Evolutionary conservation across 2,797 vertebrate genomes (phyloP), one percentile per base, ranked within the genome.

Genomic region (Hypotaenidia philippensis): DNA sequence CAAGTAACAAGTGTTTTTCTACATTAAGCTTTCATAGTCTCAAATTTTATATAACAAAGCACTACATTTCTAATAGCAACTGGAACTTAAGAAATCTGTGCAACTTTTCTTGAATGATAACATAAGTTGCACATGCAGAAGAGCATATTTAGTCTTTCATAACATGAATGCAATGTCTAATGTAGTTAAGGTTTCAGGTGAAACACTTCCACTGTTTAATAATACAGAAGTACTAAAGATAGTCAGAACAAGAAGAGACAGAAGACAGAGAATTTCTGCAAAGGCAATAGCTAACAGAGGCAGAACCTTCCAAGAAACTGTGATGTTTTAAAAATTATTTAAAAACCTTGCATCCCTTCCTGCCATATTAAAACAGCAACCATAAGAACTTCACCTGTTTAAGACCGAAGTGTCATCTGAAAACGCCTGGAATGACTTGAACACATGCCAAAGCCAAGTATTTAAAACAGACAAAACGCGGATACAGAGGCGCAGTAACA

Each of bases 1-100:
- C 80, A 83, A 93, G 44, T 79, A 85, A 83, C 61, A 93, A 61
- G 72, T 92, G 59, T 76, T 89, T 72, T 79, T 77, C 63, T 76
- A 89, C 89, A 75, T 11, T 45, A 49, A 88, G 47, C 23, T 78
- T 80, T 75, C 53, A 36, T 31, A 57, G 44, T 36, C 50, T 68
- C 47, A 20, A 81, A 76, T 11, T 87, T 89, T 83, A 57, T 3
- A 6, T 77, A 87, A 85, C 41, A 85, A 92, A 87, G 64, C 61
- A 75, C 36, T 66, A 75, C 18, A n/a, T 32, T 55, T 77, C 25
- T 49, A 75, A 53, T 47, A 77, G 75, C 64, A 83, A 9, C 40
- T 26, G 87, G 45, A 89, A 87, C 72, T 75, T 49, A 79, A 66
- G 53, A 85, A 72, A 88, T 91, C 17, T 9, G 13, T 49, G 47